phyloP scores from a whole-genome alignment of 2,113 vertebrate species.

The Noturus placidus region DNA sequence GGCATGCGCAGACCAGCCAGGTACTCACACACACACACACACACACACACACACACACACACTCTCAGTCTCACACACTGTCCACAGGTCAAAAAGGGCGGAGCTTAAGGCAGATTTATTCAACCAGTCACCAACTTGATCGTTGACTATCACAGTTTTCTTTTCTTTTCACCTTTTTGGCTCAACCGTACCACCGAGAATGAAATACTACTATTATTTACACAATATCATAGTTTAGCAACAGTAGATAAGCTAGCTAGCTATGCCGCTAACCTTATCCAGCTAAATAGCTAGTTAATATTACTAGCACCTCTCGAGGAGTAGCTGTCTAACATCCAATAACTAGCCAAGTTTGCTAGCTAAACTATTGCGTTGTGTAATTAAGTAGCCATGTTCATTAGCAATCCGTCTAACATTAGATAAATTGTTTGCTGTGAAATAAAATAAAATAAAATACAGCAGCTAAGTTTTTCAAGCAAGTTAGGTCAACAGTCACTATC shows the following conservation, averaged over 20 bases:
- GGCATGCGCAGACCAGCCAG: constrained; percentile 83
- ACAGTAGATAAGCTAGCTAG: neutral
- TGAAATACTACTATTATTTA: neutral
- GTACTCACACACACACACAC: constrained; percentile 57
- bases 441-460: neutral
- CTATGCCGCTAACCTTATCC: neutral
- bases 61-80: too few relatives aligned
- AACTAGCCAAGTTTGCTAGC: neutral
- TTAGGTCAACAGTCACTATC: neutral
- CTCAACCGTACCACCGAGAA: neutral
- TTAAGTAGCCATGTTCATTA: neutral
- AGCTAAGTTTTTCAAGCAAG: neutral
- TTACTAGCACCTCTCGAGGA: neutral
- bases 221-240: neutral
- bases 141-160: neutral
- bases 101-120: neutral
- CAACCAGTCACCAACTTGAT: neutral
- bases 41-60: neutral
- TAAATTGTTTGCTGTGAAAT: too few relatives aligned
- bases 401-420: neutral
- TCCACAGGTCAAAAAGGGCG: neutral
- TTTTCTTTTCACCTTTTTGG: neutral
- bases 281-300: neutral
- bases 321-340: neutral
- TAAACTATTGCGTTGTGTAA: neutral